Percentiles rank a stretch among this genome's conserved stretches.
phyloP scores from a whole-genome alignment of 2,888 invertebrate genomes.

The Xestobium rufovillosum region DNA sequence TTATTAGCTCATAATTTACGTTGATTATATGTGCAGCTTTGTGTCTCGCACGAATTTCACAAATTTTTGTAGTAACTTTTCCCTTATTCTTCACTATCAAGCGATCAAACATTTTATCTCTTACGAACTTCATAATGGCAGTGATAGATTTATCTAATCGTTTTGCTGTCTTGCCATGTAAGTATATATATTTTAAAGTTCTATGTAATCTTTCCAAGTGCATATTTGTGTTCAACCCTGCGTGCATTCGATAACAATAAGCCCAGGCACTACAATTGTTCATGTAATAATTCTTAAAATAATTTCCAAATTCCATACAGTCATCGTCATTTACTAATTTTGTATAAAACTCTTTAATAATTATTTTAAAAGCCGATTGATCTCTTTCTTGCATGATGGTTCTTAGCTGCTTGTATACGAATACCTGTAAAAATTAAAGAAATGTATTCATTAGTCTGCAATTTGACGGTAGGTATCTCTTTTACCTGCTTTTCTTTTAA shows the following conservation, averaged over 20 bases:
- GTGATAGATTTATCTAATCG: constrained; percentile 23
- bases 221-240: constrained; percentile 28
- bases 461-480: no score
- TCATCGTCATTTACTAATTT: neutral
- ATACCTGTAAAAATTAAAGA: constrained; percentile 1
- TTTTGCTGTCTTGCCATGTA: constrained; percentile 24
- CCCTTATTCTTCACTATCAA: constrained; percentile 20
- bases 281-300: no score
- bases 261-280: constrained; percentile 25
- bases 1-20: constrained; percentile 18
- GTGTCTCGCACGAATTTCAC: constrained; percentile 8
- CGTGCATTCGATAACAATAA: constrained; percentile 21
- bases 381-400: constrained; percentile 3
- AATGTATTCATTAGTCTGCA: no score
- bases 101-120: constrained; percentile 23
- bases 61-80: constrained; percentile 16
- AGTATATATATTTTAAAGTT: constrained; percentile 25
- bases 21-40: constrained; percentile 10
- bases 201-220: constrained; percentile 26
- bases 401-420: constrained; percentile 4
- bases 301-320: neutral
- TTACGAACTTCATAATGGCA: constrained; percentile 23
- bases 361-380: neutral
- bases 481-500: no score
- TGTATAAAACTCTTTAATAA: neutral